Evolutionary conservation across 2,888 invertebrate species (phyloP), one percentile per base, ranked within the genome.

Genomic region (Nephrotoma appendiculata): DNA sequence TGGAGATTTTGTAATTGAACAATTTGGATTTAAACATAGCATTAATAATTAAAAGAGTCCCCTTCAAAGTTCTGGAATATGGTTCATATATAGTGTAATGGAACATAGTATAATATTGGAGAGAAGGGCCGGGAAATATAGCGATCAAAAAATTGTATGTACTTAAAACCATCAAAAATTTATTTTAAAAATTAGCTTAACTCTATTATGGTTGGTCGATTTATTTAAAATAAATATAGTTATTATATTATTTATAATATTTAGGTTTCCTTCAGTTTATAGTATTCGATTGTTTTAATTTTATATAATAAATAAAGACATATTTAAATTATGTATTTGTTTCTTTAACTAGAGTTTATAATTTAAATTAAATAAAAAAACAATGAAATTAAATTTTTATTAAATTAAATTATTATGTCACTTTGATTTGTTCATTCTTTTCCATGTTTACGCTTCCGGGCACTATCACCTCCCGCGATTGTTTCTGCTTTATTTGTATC

Each of bases 391-490:
- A 71, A 57, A 5, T 19, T 71, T 71, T 31, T 9, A 71, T 31
- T 71, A 71, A 52, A 52, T 52, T 52, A 52, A 31, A 71, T 71
- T 31, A 71, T 71, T 71, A 31, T 71, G 19, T 71, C 71, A 71
- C 71, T 71, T 71, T 71, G 31, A 31, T 71, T 71, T 71, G 71
- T 83, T 87, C 88, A 88, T 71, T 88, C 88, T 86, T 87, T 88
- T 87, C 88, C 19, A 15, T 88, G 88, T 84, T 88, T 88, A 19
- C 88, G 88, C 83, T 88, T 88, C 87, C 87, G 87, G 6, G 88
- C 87, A 71, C 31, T 71, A 31, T 71, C 71, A 83, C 87, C 87
- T 19, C 87, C 87, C 9, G 83, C 86, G 44, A 84, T 85, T 86
- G 86, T 86, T 42, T 83, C 43, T 12, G 87, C 41, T 15, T 19